Evolutionary conservation across 2,797 vertebrate species (phyloP).

Genomic region (Microctenopoma stevenorrisi): DNA sequence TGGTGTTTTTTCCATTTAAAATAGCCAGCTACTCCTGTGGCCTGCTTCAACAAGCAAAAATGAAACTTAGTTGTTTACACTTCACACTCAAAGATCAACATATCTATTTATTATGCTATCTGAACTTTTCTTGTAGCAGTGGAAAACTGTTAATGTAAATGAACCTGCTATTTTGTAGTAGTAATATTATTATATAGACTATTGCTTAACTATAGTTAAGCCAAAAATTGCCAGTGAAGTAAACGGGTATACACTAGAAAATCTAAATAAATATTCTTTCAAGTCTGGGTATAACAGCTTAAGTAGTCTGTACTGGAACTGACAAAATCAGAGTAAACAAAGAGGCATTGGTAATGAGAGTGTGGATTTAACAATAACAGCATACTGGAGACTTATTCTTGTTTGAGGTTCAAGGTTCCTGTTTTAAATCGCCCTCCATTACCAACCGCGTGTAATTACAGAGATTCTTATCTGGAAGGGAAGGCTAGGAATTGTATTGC

Average conservation of each 20-base stretch:
- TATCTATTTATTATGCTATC: too few species aligned
- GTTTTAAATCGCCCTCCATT: conserved; percentile 20
- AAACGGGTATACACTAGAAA: too few species aligned
- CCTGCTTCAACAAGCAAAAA: not conserved
- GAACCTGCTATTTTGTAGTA: too few species aligned
- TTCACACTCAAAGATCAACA: not conserved
- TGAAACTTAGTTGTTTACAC: not conserved
- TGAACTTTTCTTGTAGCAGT: too few species aligned
- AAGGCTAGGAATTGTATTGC: too few species aligned
- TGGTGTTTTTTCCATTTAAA: conserved; percentile 35
- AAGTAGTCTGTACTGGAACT: not conserved
- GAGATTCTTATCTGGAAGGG: too few species aligned
- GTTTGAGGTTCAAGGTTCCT: conserved; percentile 6
- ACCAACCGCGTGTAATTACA: not conserved
- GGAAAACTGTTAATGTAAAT: too few species aligned
- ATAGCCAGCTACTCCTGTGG: not conserved
- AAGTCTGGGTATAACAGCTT: not conserved
- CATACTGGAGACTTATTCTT: conserved; percentile 14
- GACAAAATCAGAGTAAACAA: conserved; percentile 7
- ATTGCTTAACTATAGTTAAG: too few species aligned
- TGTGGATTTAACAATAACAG: conserved; percentile 21
- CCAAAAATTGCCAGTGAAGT: too few species aligned
- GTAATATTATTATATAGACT: too few species aligned
- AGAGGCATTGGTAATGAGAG: not conserved
- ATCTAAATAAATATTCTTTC: too few species aligned